Percentiles rank a stretch among this genome's conserved stretches.
Conservation (phyloP, 2,888 invertebrate genomes). For the Campoplex nolae region DNA sequence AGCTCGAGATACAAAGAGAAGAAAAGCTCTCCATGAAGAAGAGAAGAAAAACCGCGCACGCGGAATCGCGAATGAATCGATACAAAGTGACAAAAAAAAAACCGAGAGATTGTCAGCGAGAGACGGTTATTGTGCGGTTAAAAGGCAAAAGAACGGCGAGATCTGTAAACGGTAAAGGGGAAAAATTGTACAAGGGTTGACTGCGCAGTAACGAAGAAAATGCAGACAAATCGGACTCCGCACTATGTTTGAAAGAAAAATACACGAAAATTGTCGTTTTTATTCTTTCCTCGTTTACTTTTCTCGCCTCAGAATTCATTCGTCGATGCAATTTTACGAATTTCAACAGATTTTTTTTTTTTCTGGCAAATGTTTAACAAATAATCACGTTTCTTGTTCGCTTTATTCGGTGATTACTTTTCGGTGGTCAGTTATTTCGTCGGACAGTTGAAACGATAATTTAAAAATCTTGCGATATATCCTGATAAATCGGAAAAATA, state of each 20-base stretch:
- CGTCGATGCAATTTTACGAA: too few relatives aligned
- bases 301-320: too few relatives aligned
- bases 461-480: slow-evolving; percentile 70
- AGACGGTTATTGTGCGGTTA: slow-evolving; percentile 55
- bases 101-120: slow-evolving; percentile 38
- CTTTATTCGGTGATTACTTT: not conserved
- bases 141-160: slow-evolving; percentile 21
- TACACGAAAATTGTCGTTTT: not conserved
- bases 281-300: not conserved
- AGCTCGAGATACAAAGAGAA: slow-evolving; percentile 33
- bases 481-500: slow-evolving; percentile 42
- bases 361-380: not conserved
- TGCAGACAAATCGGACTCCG: slow-evolving; percentile 25
- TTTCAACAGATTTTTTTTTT: not conserved
- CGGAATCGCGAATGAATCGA: slow-evolving; percentile 34
- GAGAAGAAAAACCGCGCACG: slow-evolving; percentile 64
- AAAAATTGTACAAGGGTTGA: slow-evolving; percentile 25
- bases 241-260: not conserved
- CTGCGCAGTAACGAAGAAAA: slow-evolving; percentile 40
- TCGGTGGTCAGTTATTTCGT: not conserved
- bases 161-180: slow-evolving; percentile 16
- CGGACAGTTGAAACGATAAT: slow-evolving; percentile 45
- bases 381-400: not conserved
- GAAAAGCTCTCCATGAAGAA: slow-evolving; percentile 44
- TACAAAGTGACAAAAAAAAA: slow-evolving; percentile 45